These are phyloP conservation scores for Prochilodus magdalenae DNA, from an alignment of 2,113 vertebrate genomes.

Conservation along the genomic window DNA sequence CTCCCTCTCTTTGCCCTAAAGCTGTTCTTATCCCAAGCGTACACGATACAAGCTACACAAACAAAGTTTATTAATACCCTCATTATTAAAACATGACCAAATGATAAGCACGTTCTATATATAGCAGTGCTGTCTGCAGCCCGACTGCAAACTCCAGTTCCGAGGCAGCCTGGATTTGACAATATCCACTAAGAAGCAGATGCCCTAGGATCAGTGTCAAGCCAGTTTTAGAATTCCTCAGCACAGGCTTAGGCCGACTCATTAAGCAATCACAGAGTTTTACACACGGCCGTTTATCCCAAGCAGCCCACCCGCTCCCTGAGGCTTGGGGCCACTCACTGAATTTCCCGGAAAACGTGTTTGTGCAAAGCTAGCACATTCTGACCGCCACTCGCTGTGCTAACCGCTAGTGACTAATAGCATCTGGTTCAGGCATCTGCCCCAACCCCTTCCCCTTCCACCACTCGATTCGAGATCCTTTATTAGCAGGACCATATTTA, in stretches of 20 bases:
- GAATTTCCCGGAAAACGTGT: conserved; percentile 49
- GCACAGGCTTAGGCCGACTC: conserved; percentile 31
- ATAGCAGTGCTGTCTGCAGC: background rate
- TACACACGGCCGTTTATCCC: background rate
- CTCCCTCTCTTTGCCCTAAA: background rate
- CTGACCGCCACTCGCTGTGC: conserved; percentile 41
- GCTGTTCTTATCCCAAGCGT: conserved; percentile 3
- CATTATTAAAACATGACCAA: conserved; percentile 47
- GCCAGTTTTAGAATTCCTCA: conserved; percentile 5
- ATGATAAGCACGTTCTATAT: conserved; percentile 32
- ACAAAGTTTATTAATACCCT: conserved; percentile 34
- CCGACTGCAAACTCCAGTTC: conserved; percentile 16
- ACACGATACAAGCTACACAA: conserved; percentile 5
- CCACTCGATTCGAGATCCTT: conserved; percentile 5
- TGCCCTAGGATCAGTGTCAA: conserved; percentile 17
- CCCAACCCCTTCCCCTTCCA: conserved; percentile 32
- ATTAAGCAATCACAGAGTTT: conserved; percentile 21
- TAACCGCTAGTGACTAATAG: conserved; percentile 66
- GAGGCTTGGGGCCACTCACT: conserved; percentile 32
- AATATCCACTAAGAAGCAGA: conserved; percentile 31
- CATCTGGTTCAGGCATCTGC: conserved; percentile 55
- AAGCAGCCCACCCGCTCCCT: conserved; percentile 2
- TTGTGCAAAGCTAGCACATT: conserved; percentile 59
- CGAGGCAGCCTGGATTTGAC: background rate
- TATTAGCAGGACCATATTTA: conserved; percentile 34